phyloP scores from a whole-genome alignment of 2,797 vertebrate genomes.

The Thunnus albacares region DNA sequence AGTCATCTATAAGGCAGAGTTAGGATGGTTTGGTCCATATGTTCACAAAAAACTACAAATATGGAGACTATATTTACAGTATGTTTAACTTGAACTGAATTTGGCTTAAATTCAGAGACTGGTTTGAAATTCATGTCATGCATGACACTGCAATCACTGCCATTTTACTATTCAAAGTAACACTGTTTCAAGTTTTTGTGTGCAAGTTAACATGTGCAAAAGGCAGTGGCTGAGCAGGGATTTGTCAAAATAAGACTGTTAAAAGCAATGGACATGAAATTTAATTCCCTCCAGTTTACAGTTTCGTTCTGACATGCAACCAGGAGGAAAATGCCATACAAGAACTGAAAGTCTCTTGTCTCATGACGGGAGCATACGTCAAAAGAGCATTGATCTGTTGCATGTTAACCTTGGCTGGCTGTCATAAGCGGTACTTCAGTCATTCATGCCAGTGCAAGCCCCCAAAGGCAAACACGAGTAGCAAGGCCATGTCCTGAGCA shows the following conservation, averaged over 20 bases:
- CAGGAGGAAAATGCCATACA: not conserved
- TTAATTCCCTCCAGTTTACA: slow-evolving; percentile 1
- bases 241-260: slow-evolving; percentile 6
- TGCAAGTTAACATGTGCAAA: slow-evolving; percentile 62
- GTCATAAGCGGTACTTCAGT: slow-evolving; percentile 57
- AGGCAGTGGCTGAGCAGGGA: slow-evolving; percentile 38
- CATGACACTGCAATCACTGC: slow-evolving; percentile 28
- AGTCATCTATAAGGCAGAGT: slow-evolving; percentile 32
- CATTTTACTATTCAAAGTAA: slow-evolving; percentile 41
- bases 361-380: slow-evolving; percentile 48
- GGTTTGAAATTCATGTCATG: slow-evolving; percentile 15
- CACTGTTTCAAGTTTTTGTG: slow-evolving; percentile 60
- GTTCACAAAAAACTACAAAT: slow-evolving; percentile 15
- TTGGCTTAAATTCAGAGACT: slow-evolving; percentile 17
- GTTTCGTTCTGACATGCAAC: slow-evolving; percentile 20
- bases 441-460: slow-evolving; percentile 56
- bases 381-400: slow-evolving; percentile 56
- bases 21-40: slow-evolving; percentile 15
- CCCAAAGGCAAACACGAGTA: slow-evolving; percentile 72
- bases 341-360: slow-evolving; percentile 3
- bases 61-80: slow-evolving; percentile 22
- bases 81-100: slow-evolving; percentile 15
- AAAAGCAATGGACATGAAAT: slow-evolving; percentile 34
- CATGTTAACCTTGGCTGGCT: slow-evolving; percentile 58
- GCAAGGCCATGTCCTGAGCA: slow-evolving; percentile 65